A percentile compares a stretch with the other conserved stretches of the same genome.
Evolutionary conservation across 2,797 vertebrate genomes (phyloP).

Genomic region (Sciurus carolinensis): DNA sequence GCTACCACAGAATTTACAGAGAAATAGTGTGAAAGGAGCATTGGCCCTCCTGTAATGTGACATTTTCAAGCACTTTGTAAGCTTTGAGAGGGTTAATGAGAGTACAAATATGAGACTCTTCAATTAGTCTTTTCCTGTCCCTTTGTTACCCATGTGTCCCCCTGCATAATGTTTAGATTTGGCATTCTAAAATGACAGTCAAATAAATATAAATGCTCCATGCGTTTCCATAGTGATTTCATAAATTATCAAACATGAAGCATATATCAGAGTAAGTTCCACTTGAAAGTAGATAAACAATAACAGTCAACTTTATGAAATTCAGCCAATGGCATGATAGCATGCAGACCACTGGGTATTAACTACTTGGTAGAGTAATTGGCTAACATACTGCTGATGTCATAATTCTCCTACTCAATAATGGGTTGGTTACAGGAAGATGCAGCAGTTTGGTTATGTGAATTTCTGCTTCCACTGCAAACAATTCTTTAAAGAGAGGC

Average conservation of each 20-base stretch:
- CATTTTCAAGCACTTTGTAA: not conserved
- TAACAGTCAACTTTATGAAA: slow-evolving; percentile 12
- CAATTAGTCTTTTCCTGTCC: not conserved
- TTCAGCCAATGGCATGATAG: not conserved
- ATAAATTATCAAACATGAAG: not conserved
- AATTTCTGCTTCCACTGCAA: slow-evolving; percentile 59
- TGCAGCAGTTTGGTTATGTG: slow-evolving; percentile 18
- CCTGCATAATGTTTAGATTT: not conserved
- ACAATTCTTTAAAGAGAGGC: slow-evolving; percentile 44
- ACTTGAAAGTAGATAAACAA: slow-evolving; percentile 54
- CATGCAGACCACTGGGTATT: not conserved
- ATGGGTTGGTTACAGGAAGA: slow-evolving; percentile 63
- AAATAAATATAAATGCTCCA: not conserved
- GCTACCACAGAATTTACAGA: not conserved
- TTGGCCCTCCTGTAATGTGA: not conserved
- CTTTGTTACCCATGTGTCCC: not conserved
- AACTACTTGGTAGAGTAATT: slow-evolving; percentile 62
- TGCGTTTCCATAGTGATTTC: slow-evolving; percentile 31
- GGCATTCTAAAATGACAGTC: slow-evolving; percentile 10
- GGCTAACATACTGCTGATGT: slow-evolving; percentile 59
- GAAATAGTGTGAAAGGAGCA: slow-evolving; percentile 6
- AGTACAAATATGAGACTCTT: not conserved
- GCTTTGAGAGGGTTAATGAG: not conserved
- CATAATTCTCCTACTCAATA: slow-evolving; percentile 64
- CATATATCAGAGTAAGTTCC: not conserved